Conservation (phyloP, 2,888 invertebrate species). For the Cordylochernes scorpioides region DNA sequence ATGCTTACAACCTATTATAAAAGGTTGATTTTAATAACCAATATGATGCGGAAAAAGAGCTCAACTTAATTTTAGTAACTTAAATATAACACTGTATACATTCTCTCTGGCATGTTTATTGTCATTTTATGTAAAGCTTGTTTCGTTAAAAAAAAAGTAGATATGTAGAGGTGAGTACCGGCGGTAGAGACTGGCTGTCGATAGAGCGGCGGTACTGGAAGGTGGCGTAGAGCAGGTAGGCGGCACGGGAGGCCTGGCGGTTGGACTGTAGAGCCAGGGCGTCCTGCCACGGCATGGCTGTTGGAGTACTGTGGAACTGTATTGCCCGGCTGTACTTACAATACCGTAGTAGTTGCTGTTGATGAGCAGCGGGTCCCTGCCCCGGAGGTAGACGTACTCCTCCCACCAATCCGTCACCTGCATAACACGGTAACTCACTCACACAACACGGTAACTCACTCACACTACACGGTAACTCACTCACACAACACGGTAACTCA, state of each 20-base stretch:
- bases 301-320: background rate
- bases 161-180: too few relatives aligned
- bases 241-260: slow-evolving; percentile 64
- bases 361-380: slow-evolving; percentile 82
- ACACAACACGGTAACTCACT: too few relatives aligned
- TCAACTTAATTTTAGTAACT: too few relatives aligned
- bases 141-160: too few relatives aligned
- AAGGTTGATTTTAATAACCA: too few relatives aligned
- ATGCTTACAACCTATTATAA: too few relatives aligned
- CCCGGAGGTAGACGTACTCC: slow-evolving; percentile 86
- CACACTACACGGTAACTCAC: too few relatives aligned
- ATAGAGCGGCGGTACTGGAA: slow-evolving; percentile 60
- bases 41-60: too few relatives aligned
- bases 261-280: slow-evolving; percentile 44
- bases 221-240: slow-evolving; percentile 52
- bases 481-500: too few relatives aligned
- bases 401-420: slow-evolving; percentile 99
- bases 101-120: too few relatives aligned
- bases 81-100: too few relatives aligned
- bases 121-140: too few relatives aligned
- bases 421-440: slow-evolving; percentile 1
- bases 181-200: slow-evolving; percentile 76
- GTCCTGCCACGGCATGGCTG: slow-evolving; percentile 27
- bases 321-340: slow-evolving; percentile 17
- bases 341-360: slow-evolving; percentile 97